phyloP scores from a whole-genome alignment of 2,888 invertebrate genomes.

The Drosophila gaucha region DNA sequence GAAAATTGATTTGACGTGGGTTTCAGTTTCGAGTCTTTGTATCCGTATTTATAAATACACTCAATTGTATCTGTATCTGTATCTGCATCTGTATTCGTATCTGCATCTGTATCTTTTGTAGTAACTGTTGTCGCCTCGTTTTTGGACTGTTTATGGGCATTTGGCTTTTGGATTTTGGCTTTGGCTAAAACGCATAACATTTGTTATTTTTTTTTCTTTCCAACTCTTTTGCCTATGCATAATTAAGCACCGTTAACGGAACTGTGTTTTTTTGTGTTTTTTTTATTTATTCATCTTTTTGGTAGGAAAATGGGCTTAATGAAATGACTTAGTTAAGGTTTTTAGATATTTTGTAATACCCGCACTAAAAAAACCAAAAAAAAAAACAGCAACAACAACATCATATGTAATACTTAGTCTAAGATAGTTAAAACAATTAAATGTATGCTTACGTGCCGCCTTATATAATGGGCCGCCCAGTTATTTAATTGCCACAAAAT shows the following conservation, averaged over 20 bases:
- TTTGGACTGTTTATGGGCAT: conserved; percentile 27
- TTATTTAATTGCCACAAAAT: conserved; percentile 65
- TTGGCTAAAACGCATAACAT: conserved; percentile 49
- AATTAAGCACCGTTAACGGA: conserved; percentile 79
- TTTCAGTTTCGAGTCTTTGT: conserved; percentile 21
- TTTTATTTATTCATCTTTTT: conserved; percentile 48
- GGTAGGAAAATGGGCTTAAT: conserved; percentile 48
- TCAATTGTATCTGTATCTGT: conserved; percentile 9
- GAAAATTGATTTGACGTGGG: conserved; percentile 60
- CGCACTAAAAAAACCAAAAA: conserved; percentile 12
- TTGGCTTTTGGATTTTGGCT: conserved; percentile 27
- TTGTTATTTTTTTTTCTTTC: conserved; percentile 20
- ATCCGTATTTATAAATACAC: conserved; percentile 22
- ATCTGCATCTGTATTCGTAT: conserved; percentile 5
- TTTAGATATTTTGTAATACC: conserved; percentile 38
- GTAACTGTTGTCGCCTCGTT: conserved; percentile 41
- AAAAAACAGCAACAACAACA: conserved; percentile 8
- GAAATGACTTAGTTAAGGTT: conserved; percentile 52
- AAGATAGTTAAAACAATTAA: conserved; percentile 71
- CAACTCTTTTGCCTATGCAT: conserved; percentile 58
- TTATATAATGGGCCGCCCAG: conserved; percentile 62
- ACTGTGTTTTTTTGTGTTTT: conserved; percentile 43
- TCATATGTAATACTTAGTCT: conserved; percentile 45
- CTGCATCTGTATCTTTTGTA: neutral
- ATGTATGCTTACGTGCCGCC: conserved; percentile 54